phyloP scores from a whole-genome alignment of 1,140 invertebrate genomes.

The Calephelis virginiensis region DNA sequence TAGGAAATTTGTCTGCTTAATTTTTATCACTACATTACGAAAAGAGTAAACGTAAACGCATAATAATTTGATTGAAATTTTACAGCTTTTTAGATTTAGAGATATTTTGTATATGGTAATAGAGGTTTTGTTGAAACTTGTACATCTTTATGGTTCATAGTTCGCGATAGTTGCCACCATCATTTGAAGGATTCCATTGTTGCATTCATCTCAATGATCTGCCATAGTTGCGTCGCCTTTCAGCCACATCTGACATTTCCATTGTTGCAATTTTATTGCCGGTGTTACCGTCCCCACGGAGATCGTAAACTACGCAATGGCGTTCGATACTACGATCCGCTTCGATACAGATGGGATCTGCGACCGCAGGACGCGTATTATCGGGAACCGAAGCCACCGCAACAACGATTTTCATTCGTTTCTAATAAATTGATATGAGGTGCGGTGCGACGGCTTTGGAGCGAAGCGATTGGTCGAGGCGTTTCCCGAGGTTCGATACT shows the following conservation, averaged over 20 bases:
- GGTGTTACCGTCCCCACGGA: slow-evolving; percentile 67
- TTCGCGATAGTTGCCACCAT: slow-evolving; percentile 69
- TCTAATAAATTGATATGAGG: slow-evolving; percentile 76
- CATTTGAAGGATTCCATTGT: slow-evolving; percentile 70
- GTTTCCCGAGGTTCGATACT: slow-evolving; percentile 58
- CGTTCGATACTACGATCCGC: slow-evolving; percentile 62
- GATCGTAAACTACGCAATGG: slow-evolving; percentile 66
- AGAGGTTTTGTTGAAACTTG: slow-evolving; percentile 43
- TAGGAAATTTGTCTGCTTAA: no score
- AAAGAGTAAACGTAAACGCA: no score
- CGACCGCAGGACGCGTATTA: slow-evolving; percentile 67
- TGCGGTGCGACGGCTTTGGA: slow-evolving; percentile 38
- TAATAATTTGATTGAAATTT: no score
- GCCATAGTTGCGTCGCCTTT: slow-evolving; percentile 64
- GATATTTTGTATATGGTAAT: slow-evolving; percentile 23
- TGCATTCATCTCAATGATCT: slow-evolving; percentile 70
- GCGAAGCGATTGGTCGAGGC: slow-evolving; percentile 64
- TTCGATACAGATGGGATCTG: slow-evolving; percentile 53
- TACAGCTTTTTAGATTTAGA: no score
- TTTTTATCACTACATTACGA: no score
- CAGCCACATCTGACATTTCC: slow-evolving; percentile 72
- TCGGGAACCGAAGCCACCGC: slow-evolving; percentile 67
- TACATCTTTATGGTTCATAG: slow-evolving; percentile 43
- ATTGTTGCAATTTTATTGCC: slow-evolving; percentile 76
- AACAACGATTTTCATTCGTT: slow-evolving; percentile 69